phyloP scores from a whole-genome alignment of 2,797 vertebrate species.

The Chiroxiphia lanceolata region DNA sequence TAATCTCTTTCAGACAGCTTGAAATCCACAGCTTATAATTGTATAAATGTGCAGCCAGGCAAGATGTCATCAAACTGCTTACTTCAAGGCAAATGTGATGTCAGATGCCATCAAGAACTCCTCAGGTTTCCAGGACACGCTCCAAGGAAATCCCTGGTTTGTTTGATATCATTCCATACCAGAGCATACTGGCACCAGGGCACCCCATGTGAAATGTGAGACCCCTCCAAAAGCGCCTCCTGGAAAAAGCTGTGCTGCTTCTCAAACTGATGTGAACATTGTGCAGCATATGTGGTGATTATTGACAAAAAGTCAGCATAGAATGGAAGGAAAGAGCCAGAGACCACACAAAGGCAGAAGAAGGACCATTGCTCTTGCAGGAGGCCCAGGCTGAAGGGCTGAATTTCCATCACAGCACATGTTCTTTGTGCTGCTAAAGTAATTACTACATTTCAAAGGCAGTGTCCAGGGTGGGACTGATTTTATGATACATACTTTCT shows the following conservation, averaged over 20 bases:
- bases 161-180: background rate
- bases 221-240: background rate
- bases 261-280: background rate
- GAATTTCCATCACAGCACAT: background rate
- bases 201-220: background rate
- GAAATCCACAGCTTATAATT: background rate
- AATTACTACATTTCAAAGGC: background rate
- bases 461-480: background rate
- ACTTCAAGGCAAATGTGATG: background rate
- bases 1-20: conserved; percentile 31
- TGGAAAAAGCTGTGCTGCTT: background rate
- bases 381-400: background rate
- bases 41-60: background rate
- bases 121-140: conserved; percentile 14
- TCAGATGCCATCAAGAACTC: background rate
- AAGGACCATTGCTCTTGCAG: background rate
- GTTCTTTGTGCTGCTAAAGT: background rate
- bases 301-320: background rate
- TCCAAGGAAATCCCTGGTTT: background rate
- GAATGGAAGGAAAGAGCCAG: background rate
- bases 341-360: conserved; percentile 5
- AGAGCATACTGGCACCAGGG: background rate
- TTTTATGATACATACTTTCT: background rate
- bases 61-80: conserved; percentile 37
- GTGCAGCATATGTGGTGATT: background rate